A percentile compares a stretch with the other conserved stretches of the same genome.
Conservation (phyloP, 2,113 vertebrate species). For the Periophthalmus modestus region DNA sequence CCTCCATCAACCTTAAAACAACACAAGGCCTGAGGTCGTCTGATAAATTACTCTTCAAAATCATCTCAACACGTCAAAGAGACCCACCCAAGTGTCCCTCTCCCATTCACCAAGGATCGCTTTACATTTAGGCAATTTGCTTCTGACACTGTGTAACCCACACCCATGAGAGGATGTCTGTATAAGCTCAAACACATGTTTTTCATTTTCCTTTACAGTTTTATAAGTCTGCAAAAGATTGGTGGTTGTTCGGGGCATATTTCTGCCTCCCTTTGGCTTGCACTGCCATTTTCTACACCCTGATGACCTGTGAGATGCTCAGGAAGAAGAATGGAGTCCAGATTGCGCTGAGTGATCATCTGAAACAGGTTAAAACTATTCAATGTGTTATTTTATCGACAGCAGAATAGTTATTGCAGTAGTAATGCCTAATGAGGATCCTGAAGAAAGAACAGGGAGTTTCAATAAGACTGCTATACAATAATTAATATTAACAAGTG, state of each 20-base stretch:
- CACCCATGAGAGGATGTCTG: slow-evolving; percentile 24
- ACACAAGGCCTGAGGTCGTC: slow-evolving; percentile 9
- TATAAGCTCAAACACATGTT: slow-evolving; percentile 6
- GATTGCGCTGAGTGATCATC: slow-evolving; percentile 90
- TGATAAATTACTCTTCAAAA: slow-evolving; percentile 34
- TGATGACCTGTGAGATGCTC: slow-evolving; percentile 98
- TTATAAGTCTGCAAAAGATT: slow-evolving; percentile 92
- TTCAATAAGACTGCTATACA: too few species aligned
- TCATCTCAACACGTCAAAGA: slow-evolving; percentile 12
- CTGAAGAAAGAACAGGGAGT: neutral
- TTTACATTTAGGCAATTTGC: slow-evolving; percentile 13
- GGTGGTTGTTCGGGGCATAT: slow-evolving; percentile 96
- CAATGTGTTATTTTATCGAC: neutral
- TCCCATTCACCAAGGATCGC: neutral
- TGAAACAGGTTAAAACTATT: slow-evolving; percentile 86
- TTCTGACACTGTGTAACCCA: slow-evolving; percentile 16
- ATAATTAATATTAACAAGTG: neutral
- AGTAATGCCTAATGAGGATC: neutral
- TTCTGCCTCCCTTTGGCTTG: slow-evolving; percentile 93
- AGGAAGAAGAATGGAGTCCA: slow-evolving; percentile 94
- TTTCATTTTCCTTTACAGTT: slow-evolving; percentile 74
- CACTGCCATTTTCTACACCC: slow-evolving; percentile 92
- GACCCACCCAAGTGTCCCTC: slow-evolving; percentile 20
- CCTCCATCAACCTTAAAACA: slow-evolving; percentile 10
- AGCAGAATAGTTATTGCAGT: neutral